These are phyloP conservation scores for Teleopsis dalmanni DNA, from an alignment of 1,140 invertebrate species.

Conservation along the genomic window DNA sequence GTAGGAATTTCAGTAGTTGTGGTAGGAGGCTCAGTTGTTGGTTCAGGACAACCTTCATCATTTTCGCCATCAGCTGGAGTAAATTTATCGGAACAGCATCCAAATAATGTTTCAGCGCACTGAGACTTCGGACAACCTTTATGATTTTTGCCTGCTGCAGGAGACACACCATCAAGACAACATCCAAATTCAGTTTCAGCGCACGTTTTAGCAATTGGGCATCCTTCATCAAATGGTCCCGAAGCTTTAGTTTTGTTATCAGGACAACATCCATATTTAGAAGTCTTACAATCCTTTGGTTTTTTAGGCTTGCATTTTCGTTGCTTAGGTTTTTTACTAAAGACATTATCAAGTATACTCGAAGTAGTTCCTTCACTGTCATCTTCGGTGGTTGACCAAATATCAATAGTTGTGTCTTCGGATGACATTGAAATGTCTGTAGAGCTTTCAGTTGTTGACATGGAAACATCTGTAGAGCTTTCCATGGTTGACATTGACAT, in stretches of 20 bases:
- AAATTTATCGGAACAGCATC: slow-evolving; percentile 77
- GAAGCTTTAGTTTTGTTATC: slow-evolving; percentile 73
- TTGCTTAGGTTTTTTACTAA: slow-evolving; percentile 45
- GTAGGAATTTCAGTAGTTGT: slow-evolving; percentile 43
- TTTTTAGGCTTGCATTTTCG: slow-evolving; percentile 56
- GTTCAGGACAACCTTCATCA: slow-evolving; percentile 70
- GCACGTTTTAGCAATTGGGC: slow-evolving; percentile 64
- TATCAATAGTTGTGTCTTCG: slow-evolving; percentile 30
- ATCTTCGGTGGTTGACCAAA: slow-evolving; percentile 39
- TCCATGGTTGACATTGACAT: neutral
- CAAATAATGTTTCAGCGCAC: slow-evolving; percentile 71
- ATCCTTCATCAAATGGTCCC: slow-evolving; percentile 80
- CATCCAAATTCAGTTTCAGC: slow-evolving; percentile 78
- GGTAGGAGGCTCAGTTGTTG: slow-evolving; percentile 47
- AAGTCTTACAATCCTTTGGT: slow-evolving; percentile 60
- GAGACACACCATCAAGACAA: slow-evolving; percentile 80
- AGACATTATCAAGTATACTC: slow-evolving; percentile 46
- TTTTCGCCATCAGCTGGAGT: slow-evolving; percentile 75
- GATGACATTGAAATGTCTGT: slow-evolving; percentile 3
- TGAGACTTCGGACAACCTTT: slow-evolving; percentile 68
- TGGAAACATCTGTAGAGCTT: slow-evolving; percentile 1
- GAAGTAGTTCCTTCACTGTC: slow-evolving; percentile 34
- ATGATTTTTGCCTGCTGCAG: slow-evolving; percentile 62
- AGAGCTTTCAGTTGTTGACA: neutral
- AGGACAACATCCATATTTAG: slow-evolving; percentile 81